phyloP scores from a whole-genome alignment of 2,888 invertebrate species.

The Lampropteryx suffumata region DNA sequence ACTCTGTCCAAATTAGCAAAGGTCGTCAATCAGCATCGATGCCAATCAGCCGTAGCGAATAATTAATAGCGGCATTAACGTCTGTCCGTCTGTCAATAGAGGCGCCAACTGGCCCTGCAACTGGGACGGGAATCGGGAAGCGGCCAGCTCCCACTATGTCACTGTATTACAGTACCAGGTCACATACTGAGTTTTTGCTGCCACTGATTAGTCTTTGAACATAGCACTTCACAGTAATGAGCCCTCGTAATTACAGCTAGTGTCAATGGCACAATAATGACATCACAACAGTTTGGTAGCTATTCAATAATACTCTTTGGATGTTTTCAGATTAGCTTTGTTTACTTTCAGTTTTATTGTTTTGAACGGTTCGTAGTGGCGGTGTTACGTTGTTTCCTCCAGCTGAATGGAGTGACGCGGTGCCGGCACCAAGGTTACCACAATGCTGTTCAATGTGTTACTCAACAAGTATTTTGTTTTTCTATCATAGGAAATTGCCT shows the following conservation, averaged over 20 bases:
- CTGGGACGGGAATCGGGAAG: constrained; percentile 47
- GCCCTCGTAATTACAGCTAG: no score
- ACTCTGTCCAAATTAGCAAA: constrained; percentile 17
- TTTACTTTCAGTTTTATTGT: constrained; percentile 32
- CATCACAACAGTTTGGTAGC: background rate
- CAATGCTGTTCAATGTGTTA: constrained; percentile 19
- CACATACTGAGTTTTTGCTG: constrained; percentile 16
- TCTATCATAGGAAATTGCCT: constrained; percentile 49
- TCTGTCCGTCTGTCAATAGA: constrained; percentile 37
- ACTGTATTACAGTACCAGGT: constrained; percentile 23
- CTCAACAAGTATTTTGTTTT: constrained; percentile 25
- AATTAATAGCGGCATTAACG: constrained; percentile 41
- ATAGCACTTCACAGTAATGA: no score
- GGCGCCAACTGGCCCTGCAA: constrained; percentile 52
- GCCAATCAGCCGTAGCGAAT: constrained; percentile 43
- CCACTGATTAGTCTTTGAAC: constrained; percentile 13
- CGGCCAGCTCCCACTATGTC: constrained; percentile 38
- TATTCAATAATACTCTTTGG: constrained; percentile 4
- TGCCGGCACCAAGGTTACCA: constrained; percentile 24
- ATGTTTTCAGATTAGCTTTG: constrained; percentile 17
- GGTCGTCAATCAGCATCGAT: constrained; percentile 26
- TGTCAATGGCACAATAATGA: background rate
- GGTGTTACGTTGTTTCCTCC: constrained; percentile 24
- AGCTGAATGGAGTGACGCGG: constrained; percentile 33
- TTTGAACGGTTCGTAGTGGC: constrained; percentile 24